phyloP scores from a whole-genome alignment of 2,797 vertebrate species.

The Choloepus didactylus region DNA sequence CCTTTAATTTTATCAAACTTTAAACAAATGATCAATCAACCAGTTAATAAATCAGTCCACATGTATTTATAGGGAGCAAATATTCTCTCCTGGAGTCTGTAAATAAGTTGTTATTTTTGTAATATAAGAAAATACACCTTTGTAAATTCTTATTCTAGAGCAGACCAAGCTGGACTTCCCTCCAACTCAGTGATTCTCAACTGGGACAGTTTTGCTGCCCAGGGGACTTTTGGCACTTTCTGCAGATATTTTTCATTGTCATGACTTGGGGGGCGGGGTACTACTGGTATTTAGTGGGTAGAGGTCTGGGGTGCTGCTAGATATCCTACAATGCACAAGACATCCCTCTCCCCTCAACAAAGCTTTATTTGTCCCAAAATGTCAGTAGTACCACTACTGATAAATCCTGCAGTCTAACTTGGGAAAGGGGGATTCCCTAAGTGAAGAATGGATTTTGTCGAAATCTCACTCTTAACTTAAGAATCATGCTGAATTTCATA shows the following conservation, averaged over 20 bases:
- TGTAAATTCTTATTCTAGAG: conserved; percentile 43
- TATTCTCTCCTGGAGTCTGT: not conserved
- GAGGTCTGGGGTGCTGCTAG: not conserved
- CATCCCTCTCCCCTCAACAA: not conserved
- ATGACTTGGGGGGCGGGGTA: not conserved
- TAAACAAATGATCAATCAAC: conserved; percentile 40
- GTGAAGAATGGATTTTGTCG: conserved; percentile 36
- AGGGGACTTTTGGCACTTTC: not conserved
- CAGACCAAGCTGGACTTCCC: not conserved
- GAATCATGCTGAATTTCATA: conserved; percentile 3
- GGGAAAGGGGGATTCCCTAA: not conserved
- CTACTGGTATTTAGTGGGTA: not conserved
- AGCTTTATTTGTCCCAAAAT: not conserved
- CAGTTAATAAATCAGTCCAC: conserved; percentile 3
- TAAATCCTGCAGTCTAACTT: not conserved
- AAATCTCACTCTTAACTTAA: conserved; percentile 47
- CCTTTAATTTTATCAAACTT: conserved; percentile 31
- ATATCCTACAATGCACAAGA: not conserved
- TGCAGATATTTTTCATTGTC: conserved; percentile 1
- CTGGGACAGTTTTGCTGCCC: not conserved
- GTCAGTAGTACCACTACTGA: not conserved
- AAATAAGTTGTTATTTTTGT: conserved; percentile 26
- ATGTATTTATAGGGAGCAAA: not conserved
- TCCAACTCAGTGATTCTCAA: not conserved
- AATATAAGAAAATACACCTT: not conserved